Evolutionary conservation across 2,797 vertebrate genomes (phyloP), one percentile per base, ranked within the genome.

Genomic region (Peromyscus melanophrys): DNA sequence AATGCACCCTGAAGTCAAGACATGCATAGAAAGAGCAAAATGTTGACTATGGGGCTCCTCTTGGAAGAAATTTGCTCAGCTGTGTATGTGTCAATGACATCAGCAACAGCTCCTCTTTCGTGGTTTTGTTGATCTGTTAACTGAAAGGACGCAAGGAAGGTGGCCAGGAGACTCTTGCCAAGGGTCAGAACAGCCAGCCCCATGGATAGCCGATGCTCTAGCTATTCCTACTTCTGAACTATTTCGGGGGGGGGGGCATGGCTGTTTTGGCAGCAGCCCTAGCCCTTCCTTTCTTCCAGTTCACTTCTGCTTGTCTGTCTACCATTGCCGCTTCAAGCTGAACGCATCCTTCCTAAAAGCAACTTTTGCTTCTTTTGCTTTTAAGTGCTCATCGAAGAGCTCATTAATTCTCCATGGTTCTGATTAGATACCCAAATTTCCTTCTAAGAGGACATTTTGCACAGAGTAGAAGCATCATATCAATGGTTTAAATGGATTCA

Each of bases 71-170:
- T 52, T 40, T 49, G 13, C 80, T 69, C 49, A 16, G 31, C 37
- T 81, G 37, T 46, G 4, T 1, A 25, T 16, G 27, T 4, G 1
- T 3, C 34, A 52, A 46, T 11, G 40, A 63, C 17, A 1, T 59
- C 31, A 37, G 5, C 27, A 10, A 13, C 0, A 25, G n/a, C 21
- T 3, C 49, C 78, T 77, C 49, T 77, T 65, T 9, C 1, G 0
- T 27, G 9, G 34, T 16, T 1, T 1, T 14, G 5, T 2, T 6
- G 43, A 7, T 37, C 17, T 6, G 23, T 25, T 4, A 17, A 29
- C 1, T 11, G 52, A 19, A 65, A 59, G 52, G 61, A 11, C 0
- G 3, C 19, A 37, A 0, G 0, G 1, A 7, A 52, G 8, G 6
- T 0, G 3, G 9, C 57, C n/a, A 52, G 52, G 75, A 65, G 1